These are phyloP conservation scores for Neomonachus schauinslandi DNA, from an alignment of 2,113 vertebrate genomes.

Conservation along the genomic window DNA sequence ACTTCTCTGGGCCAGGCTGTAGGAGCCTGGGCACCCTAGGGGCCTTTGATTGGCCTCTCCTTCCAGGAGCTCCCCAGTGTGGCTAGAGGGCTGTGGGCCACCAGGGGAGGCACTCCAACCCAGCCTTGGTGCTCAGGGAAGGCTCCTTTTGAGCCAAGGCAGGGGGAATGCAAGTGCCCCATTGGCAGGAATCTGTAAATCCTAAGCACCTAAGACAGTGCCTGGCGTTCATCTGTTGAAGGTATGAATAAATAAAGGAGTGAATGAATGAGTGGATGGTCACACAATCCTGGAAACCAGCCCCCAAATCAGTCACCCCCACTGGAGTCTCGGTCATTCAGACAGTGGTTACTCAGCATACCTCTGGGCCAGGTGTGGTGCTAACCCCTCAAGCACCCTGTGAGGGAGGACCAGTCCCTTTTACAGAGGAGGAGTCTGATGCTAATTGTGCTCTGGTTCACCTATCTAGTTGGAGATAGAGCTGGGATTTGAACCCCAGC, in stretches of 20 bases:
- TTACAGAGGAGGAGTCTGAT: not conserved
- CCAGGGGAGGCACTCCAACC: not conserved
- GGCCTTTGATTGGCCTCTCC: not conserved
- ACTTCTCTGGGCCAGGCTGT: not conserved
- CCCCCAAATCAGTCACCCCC: not conserved
- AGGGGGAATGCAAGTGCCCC: not conserved
- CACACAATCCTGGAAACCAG: not conserved
- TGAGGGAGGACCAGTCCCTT: not conserved
- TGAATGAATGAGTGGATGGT: not conserved
- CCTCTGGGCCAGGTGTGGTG: not conserved
- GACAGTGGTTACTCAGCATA: not conserved
- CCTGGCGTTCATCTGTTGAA: not conserved
- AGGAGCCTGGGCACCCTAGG: not conserved
- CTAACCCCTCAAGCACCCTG: not conserved
- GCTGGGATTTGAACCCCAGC: not conserved
- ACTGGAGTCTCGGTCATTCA: not conserved
- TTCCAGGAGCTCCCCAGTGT: not conserved
- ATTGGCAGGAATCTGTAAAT: not conserved
- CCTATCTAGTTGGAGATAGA: not conserved
- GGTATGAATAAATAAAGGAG: not conserved
- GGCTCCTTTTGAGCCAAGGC: not conserved
- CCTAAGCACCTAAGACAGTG: not conserved
- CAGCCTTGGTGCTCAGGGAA: not conserved
- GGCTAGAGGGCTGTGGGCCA: not conserved
- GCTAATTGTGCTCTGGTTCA: not conserved